phyloP scores from a whole-genome alignment of 2,888 invertebrate genomes.

The Drosophila robusta region DNA sequence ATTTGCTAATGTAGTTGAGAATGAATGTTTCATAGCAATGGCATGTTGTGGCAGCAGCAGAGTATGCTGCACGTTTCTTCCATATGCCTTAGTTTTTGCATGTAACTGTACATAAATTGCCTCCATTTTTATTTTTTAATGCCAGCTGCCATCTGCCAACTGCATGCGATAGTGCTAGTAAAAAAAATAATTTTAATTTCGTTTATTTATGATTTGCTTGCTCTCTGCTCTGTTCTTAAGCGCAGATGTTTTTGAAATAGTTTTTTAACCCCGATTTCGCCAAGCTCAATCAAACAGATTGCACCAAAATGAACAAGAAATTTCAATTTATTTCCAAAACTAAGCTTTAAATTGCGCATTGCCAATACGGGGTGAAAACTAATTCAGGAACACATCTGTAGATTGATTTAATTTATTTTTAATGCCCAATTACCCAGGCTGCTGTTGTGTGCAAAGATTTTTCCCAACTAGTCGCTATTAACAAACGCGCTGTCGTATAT shows the following conservation, averaged over 20 bases:
- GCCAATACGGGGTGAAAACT: conserved; percentile 25
- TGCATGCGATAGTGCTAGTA: conserved; percentile 68
- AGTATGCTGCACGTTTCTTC: conserved; percentile 57
- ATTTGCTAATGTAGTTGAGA: conserved; percentile 76
- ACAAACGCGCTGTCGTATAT: conserved; percentile 48
- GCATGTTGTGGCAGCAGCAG: conserved; percentile 61
- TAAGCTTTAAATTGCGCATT: conserved; percentile 9
- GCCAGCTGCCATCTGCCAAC: conserved; percentile 41
- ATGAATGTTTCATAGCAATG: conserved; percentile 46
- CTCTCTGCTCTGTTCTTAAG: conserved; percentile 47
- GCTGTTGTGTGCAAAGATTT: conserved; percentile 82
- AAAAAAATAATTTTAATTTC: conserved; percentile 63
- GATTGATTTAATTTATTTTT: conserved; percentile 43
- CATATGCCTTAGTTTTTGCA: conserved; percentile 59
- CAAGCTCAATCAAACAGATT: background rate
- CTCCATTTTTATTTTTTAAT: conserved; percentile 8
- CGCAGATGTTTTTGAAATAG: conserved; percentile 25
- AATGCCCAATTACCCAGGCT: conserved; percentile 59
- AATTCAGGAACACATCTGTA: conserved; percentile 6
- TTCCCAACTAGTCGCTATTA: conserved; percentile 66
- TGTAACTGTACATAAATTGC: conserved; percentile 58
- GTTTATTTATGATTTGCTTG: conserved; percentile 74
- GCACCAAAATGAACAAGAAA: background rate
- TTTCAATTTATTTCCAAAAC: background rate
- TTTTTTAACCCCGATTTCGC: conserved; percentile 25